Evolutionary conservation across 1,140 invertebrate genomes (phyloP), one percentile per base, ranked within the genome.

Genomic region (Planococcus citri): DNA sequence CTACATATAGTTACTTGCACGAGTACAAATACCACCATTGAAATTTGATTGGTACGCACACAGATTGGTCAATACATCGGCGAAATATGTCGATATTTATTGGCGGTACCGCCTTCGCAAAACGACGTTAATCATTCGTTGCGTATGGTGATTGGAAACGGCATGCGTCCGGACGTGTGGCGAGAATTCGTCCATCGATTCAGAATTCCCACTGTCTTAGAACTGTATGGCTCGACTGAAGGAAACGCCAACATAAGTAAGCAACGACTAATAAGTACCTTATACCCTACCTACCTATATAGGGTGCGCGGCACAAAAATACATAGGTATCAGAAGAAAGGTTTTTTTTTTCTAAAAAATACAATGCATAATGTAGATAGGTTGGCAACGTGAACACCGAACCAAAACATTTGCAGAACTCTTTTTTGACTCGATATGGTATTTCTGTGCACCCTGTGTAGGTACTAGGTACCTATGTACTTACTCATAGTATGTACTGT

Each of bases 211-310:
- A 78, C 86, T 37, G 88, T 97, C 64, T 86, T 88, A 22, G 95
- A 98, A 79, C 89, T 97, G 75, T 98, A 98, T 78, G 95, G 94
- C 0, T 90, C 95, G 17, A 98, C 95, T 0, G 95, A 98, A 79
- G 93, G 95, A 71, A 97, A 96, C 76, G 90, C 91, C 41, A 96
- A 94, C 81, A 83, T 93, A 69, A 85, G 89, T 89, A 80, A 83
- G 79, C 61, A 3, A 12, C 12, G 29, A 6, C 29, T 33, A 3
- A 12, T 33, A 33, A 33, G 12, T 33, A 33, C 29, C 4, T 3
- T 33, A n/a, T n/a, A n/a, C n/a, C n/a, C n/a, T n/a, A n/a, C n/a
- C n/a, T n/a, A n/a, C n/a, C n/a, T n/a, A n/a, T n/a, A n/a, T n/a
- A n/a, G n/a, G n/a, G n/a, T n/a, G n/a, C n/a, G n/a, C n/a, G n/a